phyloP scores from a whole-genome alignment of 2,888 invertebrate genomes.

The Antheraea yamamai region DNA sequence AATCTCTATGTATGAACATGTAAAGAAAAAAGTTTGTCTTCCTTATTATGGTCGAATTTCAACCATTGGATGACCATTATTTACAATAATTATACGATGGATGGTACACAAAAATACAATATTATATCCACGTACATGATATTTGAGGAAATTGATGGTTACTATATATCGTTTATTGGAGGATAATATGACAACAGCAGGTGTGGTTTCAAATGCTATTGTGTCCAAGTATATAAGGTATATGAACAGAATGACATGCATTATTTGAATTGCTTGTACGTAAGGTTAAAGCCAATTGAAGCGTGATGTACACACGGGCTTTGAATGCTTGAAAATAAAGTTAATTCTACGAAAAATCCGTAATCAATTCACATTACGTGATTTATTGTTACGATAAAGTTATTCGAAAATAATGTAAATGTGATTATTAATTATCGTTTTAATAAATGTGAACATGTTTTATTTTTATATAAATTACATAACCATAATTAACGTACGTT shows the following conservation, averaged over 20 bases:
- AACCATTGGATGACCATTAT: too few relatives aligned
- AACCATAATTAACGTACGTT: too few relatives aligned
- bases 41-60: too few relatives aligned
- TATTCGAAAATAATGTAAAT: background rate
- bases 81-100: too few relatives aligned
- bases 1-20: too few relatives aligned
- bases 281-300: background rate
- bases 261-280: slow-evolving; percentile 1
- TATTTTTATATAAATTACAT: too few relatives aligned
- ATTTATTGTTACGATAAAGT: background rate
- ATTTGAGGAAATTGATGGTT: too few relatives aligned
- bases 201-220: slow-evolving; percentile 3
- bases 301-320: background rate
- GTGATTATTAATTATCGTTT: background rate
- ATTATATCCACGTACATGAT: too few relatives aligned
- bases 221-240: background rate
- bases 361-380: background rate
- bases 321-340: background rate
- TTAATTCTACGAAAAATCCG: background rate
- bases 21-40: too few relatives aligned
- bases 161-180: background rate
- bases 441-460: background rate
- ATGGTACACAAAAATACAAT: too few relatives aligned
- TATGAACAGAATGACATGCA: background rate
- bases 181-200: background rate